Evolutionary conservation across 2,888 invertebrate species (phyloP), one percentile per base, ranked within the genome.

Genomic region (Eurois occulta): DNA sequence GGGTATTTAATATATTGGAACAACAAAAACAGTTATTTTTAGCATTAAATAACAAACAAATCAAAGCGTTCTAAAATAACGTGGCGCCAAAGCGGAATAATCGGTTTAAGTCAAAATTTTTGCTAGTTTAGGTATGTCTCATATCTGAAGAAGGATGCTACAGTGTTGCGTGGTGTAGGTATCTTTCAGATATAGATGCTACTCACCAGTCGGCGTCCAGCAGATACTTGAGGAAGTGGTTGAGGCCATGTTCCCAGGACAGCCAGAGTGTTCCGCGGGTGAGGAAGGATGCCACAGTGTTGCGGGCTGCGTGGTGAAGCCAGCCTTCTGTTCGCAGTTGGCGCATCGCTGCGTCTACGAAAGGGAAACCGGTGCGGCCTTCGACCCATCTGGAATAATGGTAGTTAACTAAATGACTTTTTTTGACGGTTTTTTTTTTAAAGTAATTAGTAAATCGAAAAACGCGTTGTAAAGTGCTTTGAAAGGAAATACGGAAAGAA

Each of bases 241-340:
- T 93, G 67, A 98, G 93, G 0, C 98, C 98, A 85, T 97, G 97
- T 89, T 98, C 98, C 98, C 98, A 98, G 86, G 97, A 97, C 72
- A 98, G 96, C 98, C 98, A 98, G 75, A 98, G 96, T 13, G 98
- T 98, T n/a, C 98, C 98, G 11, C 98, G 96, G 0, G 98, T 98
- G 28, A 98, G 95, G 95, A 98, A 98, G 52, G 96, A 97, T 10
- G 98, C 98, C n/a, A 98, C 98, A 0, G 98, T 97, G 95, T 98
- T 98, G 64, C 98, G 95, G 28, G 97, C 97, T 1, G 97, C 97
- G 92, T 98, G 98, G 93, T 98, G 98, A 35, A 98, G 95, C 98
- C 98, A 98, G 48, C 98, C 98, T 92, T 98, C 98, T 28, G 97
- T 91, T 64, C 95, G 94, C 35, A 98, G 95, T 90, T 98, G 98